phyloP scores from a whole-genome alignment of 2,113 vertebrate species.

The Gymnorhina tibicen region DNA sequence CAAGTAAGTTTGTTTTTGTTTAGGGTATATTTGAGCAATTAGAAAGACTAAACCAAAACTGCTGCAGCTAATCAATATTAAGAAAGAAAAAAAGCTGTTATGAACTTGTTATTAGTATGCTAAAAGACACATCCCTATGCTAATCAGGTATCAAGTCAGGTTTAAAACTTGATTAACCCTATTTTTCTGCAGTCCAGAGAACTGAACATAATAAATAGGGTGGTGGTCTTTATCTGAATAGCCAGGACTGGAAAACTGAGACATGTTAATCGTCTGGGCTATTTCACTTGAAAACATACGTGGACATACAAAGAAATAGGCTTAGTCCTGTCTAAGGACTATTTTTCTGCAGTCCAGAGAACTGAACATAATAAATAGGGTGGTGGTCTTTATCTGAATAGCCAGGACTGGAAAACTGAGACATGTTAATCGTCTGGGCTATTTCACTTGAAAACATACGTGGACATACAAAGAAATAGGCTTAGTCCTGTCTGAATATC shows the following conservation, averaged over 20 bases:
- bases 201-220: neutral
- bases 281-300: neutral
- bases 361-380: neutral
- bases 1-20: neutral
- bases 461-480: fast-evolving
- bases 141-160: neutral
- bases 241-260: neutral
- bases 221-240: neutral
- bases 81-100: neutral
- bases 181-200: neutral
- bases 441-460: neutral
- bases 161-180: neutral
- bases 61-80: neutral
- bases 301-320: fast-evolving
- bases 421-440: fast-evolving
- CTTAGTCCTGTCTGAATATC: neutral
- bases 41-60: neutral
- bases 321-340: neutral
- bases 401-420: neutral
- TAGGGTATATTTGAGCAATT: neutral
- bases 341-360: neutral
- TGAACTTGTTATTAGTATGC: neutral
- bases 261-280: fast-evolving
- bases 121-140: neutral
- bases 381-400: neutral